Evolutionary conservation across 2,888 invertebrate species (phyloP).

Genomic region (Eupithecia insigniata): DNA sequence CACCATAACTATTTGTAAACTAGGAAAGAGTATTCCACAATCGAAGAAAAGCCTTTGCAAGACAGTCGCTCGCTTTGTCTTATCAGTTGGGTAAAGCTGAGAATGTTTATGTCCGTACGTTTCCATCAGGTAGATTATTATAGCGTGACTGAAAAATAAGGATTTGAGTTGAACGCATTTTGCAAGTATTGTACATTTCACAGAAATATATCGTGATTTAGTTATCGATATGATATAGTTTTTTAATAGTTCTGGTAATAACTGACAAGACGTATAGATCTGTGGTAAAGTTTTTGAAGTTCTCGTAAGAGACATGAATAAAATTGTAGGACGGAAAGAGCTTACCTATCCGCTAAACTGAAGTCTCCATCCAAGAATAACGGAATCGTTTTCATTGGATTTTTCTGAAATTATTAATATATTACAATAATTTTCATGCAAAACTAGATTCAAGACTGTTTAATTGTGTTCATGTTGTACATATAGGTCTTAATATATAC

Average conservation of each 20-base stretch:
- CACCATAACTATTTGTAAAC: slow-evolving; percentile 74
- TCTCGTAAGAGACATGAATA: background rate
- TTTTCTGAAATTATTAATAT: slow-evolving; percentile 70
- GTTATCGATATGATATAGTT: too few species aligned
- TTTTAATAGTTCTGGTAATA: too few species aligned
- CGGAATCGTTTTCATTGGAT: slow-evolving; percentile 76
- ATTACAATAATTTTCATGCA: background rate
- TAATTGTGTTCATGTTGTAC: too few species aligned
- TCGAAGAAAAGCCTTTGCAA: slow-evolving; percentile 72
- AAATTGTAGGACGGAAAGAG: background rate
- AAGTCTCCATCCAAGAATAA: slow-evolving; percentile 68
- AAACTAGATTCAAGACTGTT: too few species aligned
- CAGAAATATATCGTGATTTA: too few species aligned
- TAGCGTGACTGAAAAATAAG: slow-evolving; percentile 65
- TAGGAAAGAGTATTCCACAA: slow-evolving; percentile 71
- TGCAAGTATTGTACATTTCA: too few species aligned
- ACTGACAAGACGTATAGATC: too few species aligned
- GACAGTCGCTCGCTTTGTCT: slow-evolving; percentile 63
- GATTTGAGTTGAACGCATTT: too few species aligned
- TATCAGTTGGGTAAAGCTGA: slow-evolving; percentile 64
- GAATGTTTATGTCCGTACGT: slow-evolving; percentile 67
- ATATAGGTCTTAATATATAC: too few species aligned
- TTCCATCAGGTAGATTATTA: slow-evolving; percentile 70
- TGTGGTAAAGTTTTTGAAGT: too few species aligned
- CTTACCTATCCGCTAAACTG: slow-evolving; percentile 71